Evolutionary conservation across 1,140 invertebrate species (phyloP), one percentile per base, ranked within the genome.

Genomic region (Mylabris phalerata): DNA sequence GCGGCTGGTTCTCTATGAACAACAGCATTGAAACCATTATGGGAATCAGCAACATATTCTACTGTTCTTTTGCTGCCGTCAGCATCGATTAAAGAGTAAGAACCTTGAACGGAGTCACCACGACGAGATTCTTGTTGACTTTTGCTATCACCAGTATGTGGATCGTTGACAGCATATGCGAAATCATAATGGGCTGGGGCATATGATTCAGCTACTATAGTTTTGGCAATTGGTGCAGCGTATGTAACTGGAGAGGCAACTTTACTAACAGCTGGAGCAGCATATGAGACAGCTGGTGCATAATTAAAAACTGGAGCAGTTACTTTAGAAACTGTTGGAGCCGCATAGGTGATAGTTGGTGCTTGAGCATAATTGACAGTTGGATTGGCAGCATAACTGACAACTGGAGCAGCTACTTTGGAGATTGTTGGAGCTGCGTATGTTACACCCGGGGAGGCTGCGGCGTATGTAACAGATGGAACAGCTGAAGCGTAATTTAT

Each of bases 61-160:
- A 79, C 77, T 32, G 75, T 78, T 59, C 78, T 73, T 48, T 77
- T 72, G 56, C 73, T 75, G 57, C 78, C 78, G 60, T 80, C 78
- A 4, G 78, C 72, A 32, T 80, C 78, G 57, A 83, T 77, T 3
- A 79, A 71, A 11, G 62, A 63, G 45, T 67, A 67, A 54, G 50
- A 59, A 11, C 66, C 66, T 52, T 67, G 62, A n/a, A 69, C 67
- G 49, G 55, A 57, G 41, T 69, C 67, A 26, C 66, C 66, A 32
- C 57, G 57, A 13, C 64, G 59, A 3, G 57, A 56, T 61, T 68
- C 65, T 27, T 66, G 60, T 51, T 68, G 67, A 43, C 42, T 52
- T 47, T 69, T 69, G 50, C 13, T 50, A 54, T 69, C 65, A 26
- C 66, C 80, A 61, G 67, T 82, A 63, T 81, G 78, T 9, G 78